Evolutionary conservation across 2,113 vertebrate species (phyloP).

Genomic region (Gopherus evgoodei): DNA sequence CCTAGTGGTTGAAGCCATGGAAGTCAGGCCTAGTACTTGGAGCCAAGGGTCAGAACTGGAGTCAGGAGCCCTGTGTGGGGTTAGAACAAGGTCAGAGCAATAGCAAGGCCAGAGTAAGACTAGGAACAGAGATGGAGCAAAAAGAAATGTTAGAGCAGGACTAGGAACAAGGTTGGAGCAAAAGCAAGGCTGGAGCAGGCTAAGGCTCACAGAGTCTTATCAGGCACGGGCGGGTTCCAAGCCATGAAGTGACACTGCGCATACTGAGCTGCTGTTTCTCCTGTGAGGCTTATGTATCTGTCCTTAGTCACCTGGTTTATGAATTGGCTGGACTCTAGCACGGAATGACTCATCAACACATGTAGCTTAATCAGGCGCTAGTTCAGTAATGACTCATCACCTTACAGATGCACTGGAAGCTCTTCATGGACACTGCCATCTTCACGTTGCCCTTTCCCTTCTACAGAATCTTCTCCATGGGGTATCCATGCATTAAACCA

Average conservation of each 20-base stretch:
- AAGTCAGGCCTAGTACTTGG: background rate
- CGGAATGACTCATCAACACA: background rate
- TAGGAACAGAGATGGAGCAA: background rate
- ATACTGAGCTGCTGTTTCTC: background rate
- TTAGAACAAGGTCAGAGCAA: background rate
- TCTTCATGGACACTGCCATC: background rate
- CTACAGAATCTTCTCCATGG: conserved; percentile 21
- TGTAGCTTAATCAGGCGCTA: background rate
- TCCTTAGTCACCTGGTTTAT: background rate
- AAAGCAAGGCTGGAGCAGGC: background rate
- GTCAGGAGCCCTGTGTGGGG: background rate
- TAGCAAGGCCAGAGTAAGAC: background rate
- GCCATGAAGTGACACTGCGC: background rate
- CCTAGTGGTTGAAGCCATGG: background rate
- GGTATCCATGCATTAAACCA: background rate
- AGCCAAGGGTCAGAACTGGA: background rate
- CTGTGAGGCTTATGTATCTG: background rate
- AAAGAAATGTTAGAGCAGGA: background rate
- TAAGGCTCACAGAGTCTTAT: background rate
- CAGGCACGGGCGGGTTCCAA: background rate
- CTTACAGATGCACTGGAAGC: background rate
- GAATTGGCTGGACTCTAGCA: background rate
- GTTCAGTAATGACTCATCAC: background rate
- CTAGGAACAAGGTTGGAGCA: too few species aligned
- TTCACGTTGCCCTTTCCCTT: conserved; percentile 21